phyloP scores from a whole-genome alignment of 2,797 vertebrate species.

The Malurus splendens region DNA sequence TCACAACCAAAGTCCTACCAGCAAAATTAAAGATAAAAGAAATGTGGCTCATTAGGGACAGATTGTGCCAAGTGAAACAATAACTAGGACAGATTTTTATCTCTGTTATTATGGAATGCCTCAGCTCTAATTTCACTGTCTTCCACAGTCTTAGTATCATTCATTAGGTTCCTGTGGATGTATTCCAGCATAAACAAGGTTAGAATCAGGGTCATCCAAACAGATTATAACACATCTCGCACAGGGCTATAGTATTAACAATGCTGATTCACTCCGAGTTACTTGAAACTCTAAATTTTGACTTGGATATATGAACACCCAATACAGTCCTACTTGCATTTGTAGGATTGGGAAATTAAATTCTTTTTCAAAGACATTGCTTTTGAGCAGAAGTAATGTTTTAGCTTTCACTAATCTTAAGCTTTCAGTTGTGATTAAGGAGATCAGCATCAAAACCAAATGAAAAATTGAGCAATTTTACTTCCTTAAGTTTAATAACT shows the following conservation, averaged over 20 bases:
- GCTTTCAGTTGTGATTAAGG: constrained; percentile 26
- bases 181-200: not conserved
- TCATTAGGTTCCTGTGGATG: not conserved
- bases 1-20: not conserved
- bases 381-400: not conserved
- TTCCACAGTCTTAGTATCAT: not conserved
- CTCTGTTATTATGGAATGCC: not conserved
- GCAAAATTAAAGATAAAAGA: not conserved
- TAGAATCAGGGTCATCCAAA: not conserved
- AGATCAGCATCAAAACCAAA: constrained; percentile 16
- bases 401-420: constrained; percentile 8
- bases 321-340: not conserved
- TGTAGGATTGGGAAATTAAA: not conserved
- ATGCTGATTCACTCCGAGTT: not conserved
- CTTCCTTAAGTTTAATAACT: constrained; percentile 19
- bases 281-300: not conserved
- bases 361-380: not conserved
- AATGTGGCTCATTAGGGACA: not conserved
- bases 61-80: not conserved
- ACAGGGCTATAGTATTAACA: not conserved
- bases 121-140: not conserved
- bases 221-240: not conserved
- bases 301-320: not conserved
- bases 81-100: not conserved
- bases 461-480: constrained; percentile 11